Evolutionary conservation across 1,140 invertebrate species (phyloP), one percentile per base, ranked within the genome.

Genomic region (Drosophila yakuba): DNA sequence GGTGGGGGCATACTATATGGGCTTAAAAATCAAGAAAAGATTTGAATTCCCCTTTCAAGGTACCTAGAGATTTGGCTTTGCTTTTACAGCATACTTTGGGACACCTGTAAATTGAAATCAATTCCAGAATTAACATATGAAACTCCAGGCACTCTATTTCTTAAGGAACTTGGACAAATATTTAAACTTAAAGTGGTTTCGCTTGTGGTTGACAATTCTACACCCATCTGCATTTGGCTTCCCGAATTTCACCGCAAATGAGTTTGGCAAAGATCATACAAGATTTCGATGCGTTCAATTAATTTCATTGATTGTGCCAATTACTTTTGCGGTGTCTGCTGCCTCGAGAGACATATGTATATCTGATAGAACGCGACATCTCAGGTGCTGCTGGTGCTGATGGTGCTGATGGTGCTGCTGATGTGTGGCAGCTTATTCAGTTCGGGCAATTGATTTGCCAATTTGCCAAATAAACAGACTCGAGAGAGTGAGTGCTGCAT

Each of bases 371-470:
- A 45, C 55, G 55, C 55, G 55, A 57, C 39, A 56, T 67, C 63
- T 69, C 66, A 43, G 66, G n/a, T 36, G 41, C n/a, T 28, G 35
- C 20, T 23, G 50, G 12, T 38, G 43, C 59, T 61, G 58, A 20
- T 23, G 50, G 12, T 38, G 43, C 59, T 62, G 59, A 20, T 23
- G 50, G 12, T 38, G 43, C 59, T 62, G 59, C 35, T 23, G 60
- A 62, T 48, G 44, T 50, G 66, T 44, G 52, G 67, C 54, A 72
- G 69, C 69, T 73, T 51, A 73, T 45, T 73, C 71, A 55, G 54
- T 71, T 71, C 67, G 48, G 72, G 52, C 80, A 84, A 84, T 83
- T 83, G 80, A 84, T 83, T 84, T 83, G 75, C 52, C 80, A 83
- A 83, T 79, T 83, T 76, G 62, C 39, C 72, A 71, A 79, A 76